Percentiles rank a stretch among this genome's conserved stretches.
These are phyloP conservation scores for Pangasianodon hypophthalmus DNA, from an alignment of 2,113 vertebrate species.

Conservation along the genomic window DNA sequence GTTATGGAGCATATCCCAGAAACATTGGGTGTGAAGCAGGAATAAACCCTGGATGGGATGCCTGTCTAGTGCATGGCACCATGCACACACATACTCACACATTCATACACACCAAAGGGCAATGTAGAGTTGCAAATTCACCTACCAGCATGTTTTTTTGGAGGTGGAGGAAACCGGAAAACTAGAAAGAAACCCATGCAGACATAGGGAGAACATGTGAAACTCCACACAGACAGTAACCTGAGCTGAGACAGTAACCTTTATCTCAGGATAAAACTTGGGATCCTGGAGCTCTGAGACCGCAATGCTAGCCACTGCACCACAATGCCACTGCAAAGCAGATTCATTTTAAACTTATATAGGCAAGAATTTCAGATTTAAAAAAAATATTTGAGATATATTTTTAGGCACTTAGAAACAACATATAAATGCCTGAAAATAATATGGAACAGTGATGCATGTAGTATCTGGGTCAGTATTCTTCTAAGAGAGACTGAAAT, in stretches of 20 bases:
- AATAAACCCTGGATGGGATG: no score
- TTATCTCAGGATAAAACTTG: background rate
- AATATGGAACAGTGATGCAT: background rate
- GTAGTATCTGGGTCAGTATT: background rate
- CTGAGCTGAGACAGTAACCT: background rate
- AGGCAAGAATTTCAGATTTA: no score
- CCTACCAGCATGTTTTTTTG: background rate
- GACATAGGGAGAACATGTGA: background rate
- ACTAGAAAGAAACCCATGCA: background rate
- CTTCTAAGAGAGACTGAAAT: background rate
- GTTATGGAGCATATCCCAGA: background rate
- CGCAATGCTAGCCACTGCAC: background rate
- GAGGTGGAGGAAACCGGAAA: background rate
- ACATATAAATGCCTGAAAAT: background rate
- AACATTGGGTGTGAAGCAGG: no score
- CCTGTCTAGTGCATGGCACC: no score
- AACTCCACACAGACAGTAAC: background rate
- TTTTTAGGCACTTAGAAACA: background rate
- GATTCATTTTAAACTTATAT: background rate
- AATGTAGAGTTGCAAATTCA: background rate
- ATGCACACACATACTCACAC: background rate
- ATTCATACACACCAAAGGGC: background rate
- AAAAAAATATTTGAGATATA: no score
- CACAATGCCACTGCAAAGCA: background rate
- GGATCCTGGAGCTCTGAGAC: background rate